Conservation (phyloP, 2,888 invertebrate species). For the Andrena trimmerana region DNA sequence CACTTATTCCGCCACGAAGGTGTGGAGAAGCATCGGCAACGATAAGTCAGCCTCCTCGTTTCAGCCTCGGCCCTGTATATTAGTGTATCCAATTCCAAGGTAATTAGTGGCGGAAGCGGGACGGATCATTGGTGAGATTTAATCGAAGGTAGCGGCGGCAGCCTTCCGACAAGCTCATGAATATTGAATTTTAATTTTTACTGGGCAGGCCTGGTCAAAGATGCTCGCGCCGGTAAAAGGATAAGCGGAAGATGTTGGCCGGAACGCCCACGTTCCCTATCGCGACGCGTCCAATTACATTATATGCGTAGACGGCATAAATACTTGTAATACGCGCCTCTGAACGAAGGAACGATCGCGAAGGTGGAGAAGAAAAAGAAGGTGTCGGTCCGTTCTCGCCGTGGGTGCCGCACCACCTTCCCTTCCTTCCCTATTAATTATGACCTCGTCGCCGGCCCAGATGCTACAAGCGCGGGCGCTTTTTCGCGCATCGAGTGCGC, state of each 20-base stretch:
- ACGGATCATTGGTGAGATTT: constrained; percentile 32
- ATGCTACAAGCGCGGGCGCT: background rate
- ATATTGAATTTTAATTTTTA: constrained; percentile 42
- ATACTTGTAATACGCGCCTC: constrained; percentile 61
- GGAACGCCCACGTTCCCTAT: constrained; percentile 64
- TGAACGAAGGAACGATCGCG: constrained; percentile 17
- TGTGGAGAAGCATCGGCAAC: background rate
- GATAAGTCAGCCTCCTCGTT: background rate
- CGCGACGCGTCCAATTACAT: constrained; percentile 63
- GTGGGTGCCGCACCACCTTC: constrained; percentile 84
- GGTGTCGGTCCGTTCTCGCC: constrained; percentile 75
- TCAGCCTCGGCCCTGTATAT: constrained; percentile 1
- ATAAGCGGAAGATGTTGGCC: constrained; percentile 9
- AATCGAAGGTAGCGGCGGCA: constrained; percentile 27
- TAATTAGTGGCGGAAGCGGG: constrained; percentile 29
- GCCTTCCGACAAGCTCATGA: constrained; percentile 37
- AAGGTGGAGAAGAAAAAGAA: constrained; percentile 44
- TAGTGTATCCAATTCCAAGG: constrained; percentile 16
- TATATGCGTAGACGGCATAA: constrained; percentile 67
- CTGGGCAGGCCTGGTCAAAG: constrained; percentile 37
- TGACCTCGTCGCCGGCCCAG: constrained; percentile 17
- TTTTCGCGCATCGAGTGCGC: constrained; percentile 3
- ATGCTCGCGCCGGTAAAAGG: constrained; percentile 50
- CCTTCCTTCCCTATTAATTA: constrained; percentile 80
- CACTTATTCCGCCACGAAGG: background rate